Percentiles rank a stretch among this genome's conserved stretches.
Evolutionary conservation across 53 echinoderm and acorn worm genomes (phyloP).

Genomic region (Mesocentrotus franciscanus): DNA sequence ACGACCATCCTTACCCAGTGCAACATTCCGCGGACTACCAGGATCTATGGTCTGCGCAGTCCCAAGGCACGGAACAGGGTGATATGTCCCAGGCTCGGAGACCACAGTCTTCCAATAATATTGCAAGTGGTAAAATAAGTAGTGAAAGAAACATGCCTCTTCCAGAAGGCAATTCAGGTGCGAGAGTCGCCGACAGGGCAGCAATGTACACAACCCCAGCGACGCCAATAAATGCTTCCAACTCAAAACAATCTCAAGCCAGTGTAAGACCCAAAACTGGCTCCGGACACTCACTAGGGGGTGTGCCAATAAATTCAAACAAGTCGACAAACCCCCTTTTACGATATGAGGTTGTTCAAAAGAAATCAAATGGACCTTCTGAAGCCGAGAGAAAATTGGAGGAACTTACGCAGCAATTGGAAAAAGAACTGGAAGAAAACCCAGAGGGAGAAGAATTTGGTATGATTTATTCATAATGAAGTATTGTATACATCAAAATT

Average conservation of each 20-base stretch:
- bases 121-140: neutral
- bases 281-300: slow-evolving; percentile 17
- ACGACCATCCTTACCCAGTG: neutral
- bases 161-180: neutral
- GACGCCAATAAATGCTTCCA: neutral
- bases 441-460: slow-evolving; percentile 99
- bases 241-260: slow-evolving; percentile 20
- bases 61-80: slow-evolving; percentile 50
- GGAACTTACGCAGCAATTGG: slow-evolving; percentile 91
- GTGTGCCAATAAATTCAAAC: neutral
- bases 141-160: slow-evolving; percentile 51
- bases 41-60: slow-evolving; percentile 61
- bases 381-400: slow-evolving; percentile 94
- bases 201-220: slow-evolving; percentile 29
- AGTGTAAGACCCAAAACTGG: slow-evolving; percentile 52
- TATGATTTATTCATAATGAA: slow-evolving; percentile 58
- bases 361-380: slow-evolving; percentile 86
- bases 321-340: slow-evolving; percentile 82
- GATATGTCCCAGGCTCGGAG: slow-evolving; percentile 59
- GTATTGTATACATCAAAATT: neutral
- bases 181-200: neutral
- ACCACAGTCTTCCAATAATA: neutral
- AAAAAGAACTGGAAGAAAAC: slow-evolving; percentile 91
- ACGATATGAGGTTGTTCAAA: slow-evolving; percentile 88
- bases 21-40: slow-evolving; percentile 59